Conservation (phyloP, 1,140 invertebrate genomes). For the Arctopsyche grandis region DNA sequence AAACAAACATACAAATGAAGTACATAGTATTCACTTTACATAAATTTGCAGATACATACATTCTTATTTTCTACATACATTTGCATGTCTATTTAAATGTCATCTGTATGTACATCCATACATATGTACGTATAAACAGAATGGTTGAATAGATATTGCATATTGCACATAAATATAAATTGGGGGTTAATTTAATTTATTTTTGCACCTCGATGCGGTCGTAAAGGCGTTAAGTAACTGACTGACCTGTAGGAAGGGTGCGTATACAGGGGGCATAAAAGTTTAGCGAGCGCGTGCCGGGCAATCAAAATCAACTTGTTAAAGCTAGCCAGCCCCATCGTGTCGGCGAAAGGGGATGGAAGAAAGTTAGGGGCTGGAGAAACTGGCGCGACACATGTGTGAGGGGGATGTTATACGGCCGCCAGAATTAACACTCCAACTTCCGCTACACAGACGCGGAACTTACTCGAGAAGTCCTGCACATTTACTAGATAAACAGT, state of each 20-base stretch:
- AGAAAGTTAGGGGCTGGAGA: not conserved
- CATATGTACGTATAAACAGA: too few relatives aligned
- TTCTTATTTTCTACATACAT: too few relatives aligned
- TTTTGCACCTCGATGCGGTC: not conserved
- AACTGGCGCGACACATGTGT: slow-evolving; percentile 2
- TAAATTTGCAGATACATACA: too few relatives aligned
- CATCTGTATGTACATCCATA: too few relatives aligned
- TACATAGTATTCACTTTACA: too few relatives aligned
- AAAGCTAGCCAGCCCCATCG: slow-evolving; percentile 27
- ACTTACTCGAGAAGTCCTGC: not conserved
- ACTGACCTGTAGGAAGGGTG: not conserved
- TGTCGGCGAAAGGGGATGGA: not conserved
- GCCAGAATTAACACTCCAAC: slow-evolving; percentile 6
- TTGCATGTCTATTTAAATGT: too few relatives aligned
- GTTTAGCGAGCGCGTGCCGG: slow-evolving; percentile 40
- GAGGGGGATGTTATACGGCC: not conserved
- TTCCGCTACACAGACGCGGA: not conserved
- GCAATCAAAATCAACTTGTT: slow-evolving; percentile 46
- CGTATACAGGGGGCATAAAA: slow-evolving; percentile 22
- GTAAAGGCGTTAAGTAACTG: slow-evolving; percentile 25
- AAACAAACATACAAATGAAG: too few relatives aligned
- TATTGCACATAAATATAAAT: too few relatives aligned
- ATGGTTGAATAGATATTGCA: too few relatives aligned
- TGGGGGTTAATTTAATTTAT: too few relatives aligned
- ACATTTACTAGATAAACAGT: not conserved